Evolutionary conservation across 2,797 vertebrate genomes (phyloP).

Genomic region (Podarcis siculus): DNA sequence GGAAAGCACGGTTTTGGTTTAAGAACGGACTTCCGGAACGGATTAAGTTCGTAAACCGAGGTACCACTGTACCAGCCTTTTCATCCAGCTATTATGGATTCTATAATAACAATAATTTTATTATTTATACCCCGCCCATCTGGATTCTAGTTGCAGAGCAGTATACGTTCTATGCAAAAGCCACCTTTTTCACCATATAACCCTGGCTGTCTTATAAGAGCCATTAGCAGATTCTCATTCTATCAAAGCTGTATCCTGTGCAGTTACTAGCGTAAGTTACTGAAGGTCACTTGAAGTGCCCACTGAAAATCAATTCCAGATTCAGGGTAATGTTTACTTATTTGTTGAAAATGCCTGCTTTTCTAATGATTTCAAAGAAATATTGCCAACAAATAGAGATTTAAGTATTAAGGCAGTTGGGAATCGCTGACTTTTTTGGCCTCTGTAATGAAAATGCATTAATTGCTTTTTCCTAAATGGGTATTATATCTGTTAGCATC

Average conservation of each 20-base stretch:
- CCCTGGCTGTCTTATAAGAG: neutral
- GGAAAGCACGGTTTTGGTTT: no score
- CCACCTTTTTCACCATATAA: neutral
- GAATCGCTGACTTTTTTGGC: neutral
- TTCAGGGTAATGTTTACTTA: conserved; percentile 50
- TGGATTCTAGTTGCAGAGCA: neutral
- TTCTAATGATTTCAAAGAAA: conserved; percentile 65
- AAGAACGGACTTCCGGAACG: no score
- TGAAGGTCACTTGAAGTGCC: neutral
- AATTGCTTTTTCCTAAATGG: conserved; percentile 10
- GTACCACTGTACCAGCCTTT: neutral
- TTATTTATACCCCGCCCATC: no score
- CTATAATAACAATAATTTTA: no score
- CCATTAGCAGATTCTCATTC: neutral
- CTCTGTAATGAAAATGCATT: conserved; percentile 16
- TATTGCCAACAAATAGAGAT: conserved; percentile 38
- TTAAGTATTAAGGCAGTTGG: neutral
- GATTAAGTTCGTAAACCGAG: no score
- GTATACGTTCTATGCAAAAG: neutral
- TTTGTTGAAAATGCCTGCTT: conserved; percentile 44
- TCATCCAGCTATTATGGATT: neutral
- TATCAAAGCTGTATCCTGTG: neutral
- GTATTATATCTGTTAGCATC: conserved; percentile 39
- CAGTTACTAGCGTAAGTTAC: neutral
- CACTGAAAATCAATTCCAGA: neutral